Evolutionary conservation across 2,888 invertebrate species (phyloP), one percentile per base, ranked within the genome.

Genomic region (Brachylomia viminalis): DNA sequence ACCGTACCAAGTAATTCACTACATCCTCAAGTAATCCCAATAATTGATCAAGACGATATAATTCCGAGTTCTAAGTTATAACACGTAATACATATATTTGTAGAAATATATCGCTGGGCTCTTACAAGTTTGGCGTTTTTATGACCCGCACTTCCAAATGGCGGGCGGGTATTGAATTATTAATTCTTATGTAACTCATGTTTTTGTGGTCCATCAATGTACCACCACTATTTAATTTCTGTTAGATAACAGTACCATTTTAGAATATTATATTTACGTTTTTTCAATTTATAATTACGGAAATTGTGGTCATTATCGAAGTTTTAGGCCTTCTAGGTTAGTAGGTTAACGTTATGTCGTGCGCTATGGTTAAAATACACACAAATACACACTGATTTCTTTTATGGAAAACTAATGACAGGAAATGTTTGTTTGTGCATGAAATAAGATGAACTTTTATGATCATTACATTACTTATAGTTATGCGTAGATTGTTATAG

Each of bases 81-180:
- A 72, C 86, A 86, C 86, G 86, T 86, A 83, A 77, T 72, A 80
- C 87, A 88, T 86, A 85, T 85, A 87, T 86, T 85, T 72, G 78
- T 49, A 49, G 70, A 68, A 75, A 80, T 74, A 82, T 88, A 86
- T 86, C 78, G 76, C 15, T 17, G 61, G 78, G 77, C 38, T 38
- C 79, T 61, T 71, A 42, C 82, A 59, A 86, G 56, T 84, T 82
- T 68, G 86, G 85, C 86, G 77, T 79, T 80, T 86, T 87, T 87
- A 87, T 79, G 75, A 72, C 52, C 70, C 64, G 66, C 58, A 69
- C 77, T 58, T 62, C 72, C 61, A 82, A 62, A 54, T 52, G 15
- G 67, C 77, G 86, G 75, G 67, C 85, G 27, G 71, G 74, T 49
- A 77, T 75, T 84, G 87, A 88, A 87, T 84, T 86, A 86, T 87